These are phyloP conservation scores for Chrysopilus asiliformis DNA, from an alignment of 2,888 invertebrate genomes.

Conservation along the genomic window DNA sequence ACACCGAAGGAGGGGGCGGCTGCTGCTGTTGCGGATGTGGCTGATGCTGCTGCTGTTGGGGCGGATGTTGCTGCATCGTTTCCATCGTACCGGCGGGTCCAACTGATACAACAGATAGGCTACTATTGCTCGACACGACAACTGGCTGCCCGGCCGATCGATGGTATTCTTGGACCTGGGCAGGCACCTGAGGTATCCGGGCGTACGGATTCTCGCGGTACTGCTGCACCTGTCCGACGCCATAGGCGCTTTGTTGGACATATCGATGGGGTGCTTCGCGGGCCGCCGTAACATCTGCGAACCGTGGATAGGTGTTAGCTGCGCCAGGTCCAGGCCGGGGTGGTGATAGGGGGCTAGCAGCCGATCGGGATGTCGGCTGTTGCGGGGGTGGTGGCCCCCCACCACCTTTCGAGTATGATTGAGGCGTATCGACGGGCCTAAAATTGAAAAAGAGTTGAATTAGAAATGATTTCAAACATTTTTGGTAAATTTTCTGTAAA, in stretches of 20 bases:
- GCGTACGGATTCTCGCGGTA: slow-evolving; percentile 34
- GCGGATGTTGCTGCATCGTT: slow-evolving; percentile 11
- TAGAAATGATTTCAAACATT: neutral
- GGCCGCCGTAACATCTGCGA: slow-evolving; percentile 28
- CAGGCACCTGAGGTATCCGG: slow-evolving; percentile 30
- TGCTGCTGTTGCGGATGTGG: too few species aligned
- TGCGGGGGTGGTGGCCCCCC: slow-evolving; percentile 22
- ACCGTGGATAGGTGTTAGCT: slow-evolving; percentile 31
- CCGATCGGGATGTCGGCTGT: slow-evolving; percentile 29
- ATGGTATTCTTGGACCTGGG: slow-evolving; percentile 27
- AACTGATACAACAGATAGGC: slow-evolving; percentile 16
- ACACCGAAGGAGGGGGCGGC: too few species aligned
- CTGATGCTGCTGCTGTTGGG: too few species aligned
- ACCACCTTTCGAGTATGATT: slow-evolving; percentile 32
- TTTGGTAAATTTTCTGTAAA: neutral
- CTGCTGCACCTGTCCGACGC: slow-evolving; percentile 24
- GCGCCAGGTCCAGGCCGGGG: slow-evolving; percentile 29
- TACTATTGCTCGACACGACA: slow-evolving; percentile 12
- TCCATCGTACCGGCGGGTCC: slow-evolving; percentile 18
- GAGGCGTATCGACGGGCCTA: slow-evolving; percentile 33
- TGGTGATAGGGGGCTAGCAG: slow-evolving; percentile 35
- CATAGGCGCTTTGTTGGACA: slow-evolving; percentile 32
- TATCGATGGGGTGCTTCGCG: slow-evolving; percentile 33
- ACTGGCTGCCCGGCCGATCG: slow-evolving; percentile 18
- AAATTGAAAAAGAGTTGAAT: slow-evolving; percentile 18